A percentile compares a stretch with the other conserved stretches of the same genome.
phyloP scores from a whole-genome alignment of 2,888 invertebrate genomes.

The Dendrolimus houi region DNA sequence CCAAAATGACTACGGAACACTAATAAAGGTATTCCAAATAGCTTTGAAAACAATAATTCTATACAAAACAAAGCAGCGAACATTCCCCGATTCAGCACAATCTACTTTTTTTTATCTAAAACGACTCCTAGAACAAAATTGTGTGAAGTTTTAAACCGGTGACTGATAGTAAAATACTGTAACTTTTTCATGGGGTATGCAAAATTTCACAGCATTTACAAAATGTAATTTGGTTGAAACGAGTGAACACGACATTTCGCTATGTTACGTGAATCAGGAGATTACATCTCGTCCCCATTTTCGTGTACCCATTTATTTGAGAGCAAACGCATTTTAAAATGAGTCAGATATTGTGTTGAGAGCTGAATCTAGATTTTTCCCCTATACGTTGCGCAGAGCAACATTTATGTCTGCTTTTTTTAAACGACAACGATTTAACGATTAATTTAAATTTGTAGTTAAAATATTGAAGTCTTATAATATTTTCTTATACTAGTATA shows the following conservation, averaged over 20 bases:
- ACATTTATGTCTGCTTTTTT: too few relatives aligned
- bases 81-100: too few relatives aligned
- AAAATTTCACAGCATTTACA: not conserved
- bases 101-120: not conserved
- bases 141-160: not conserved
- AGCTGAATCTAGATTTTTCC: not conserved
- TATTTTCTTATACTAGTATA: too few relatives aligned
- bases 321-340: constrained; percentile 6
- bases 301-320: constrained; percentile 5
- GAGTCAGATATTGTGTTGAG: constrained; percentile 1
- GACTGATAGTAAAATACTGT: not conserved
- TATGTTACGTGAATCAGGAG: constrained; percentile 11
- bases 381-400: not conserved
- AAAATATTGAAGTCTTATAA: too few relatives aligned
- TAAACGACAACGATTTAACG: too few relatives aligned
- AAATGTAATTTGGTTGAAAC: not conserved
- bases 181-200: not conserved
- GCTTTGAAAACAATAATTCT: too few relatives aligned
- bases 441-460: too few relatives aligned
- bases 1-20: too few relatives aligned
- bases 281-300: constrained; percentile 19
- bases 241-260: not conserved
- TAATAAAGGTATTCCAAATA: too few relatives aligned
- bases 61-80: too few relatives aligned
- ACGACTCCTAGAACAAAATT: not conserved